phyloP scores from a whole-genome alignment of 2,113 vertebrate species.

The Gopherus flavomarginatus region DNA sequence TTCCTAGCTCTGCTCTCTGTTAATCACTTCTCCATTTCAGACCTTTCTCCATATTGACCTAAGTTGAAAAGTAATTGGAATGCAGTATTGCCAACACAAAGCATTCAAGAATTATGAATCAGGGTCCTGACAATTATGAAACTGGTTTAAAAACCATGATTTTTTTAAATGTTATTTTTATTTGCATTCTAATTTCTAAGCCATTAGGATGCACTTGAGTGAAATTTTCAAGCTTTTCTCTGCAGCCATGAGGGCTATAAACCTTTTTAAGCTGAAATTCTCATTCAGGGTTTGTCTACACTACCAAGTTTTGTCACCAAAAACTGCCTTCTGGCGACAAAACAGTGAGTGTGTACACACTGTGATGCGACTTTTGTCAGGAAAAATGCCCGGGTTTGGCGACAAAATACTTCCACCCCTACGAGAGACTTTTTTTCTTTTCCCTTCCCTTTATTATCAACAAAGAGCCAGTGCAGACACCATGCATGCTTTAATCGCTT shows the following conservation, averaged over 20 bases:
- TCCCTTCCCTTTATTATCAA: too few species aligned
- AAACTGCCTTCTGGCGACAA: too few species aligned
- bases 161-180: not conserved
- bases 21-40: not conserved
- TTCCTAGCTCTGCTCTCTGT: not conserved
- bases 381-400: too few species aligned
- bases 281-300: not conserved
- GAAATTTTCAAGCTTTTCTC: not conserved
- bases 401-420: too few species aligned
- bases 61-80: not conserved
- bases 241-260: not conserved
- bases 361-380: too few species aligned
- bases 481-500: too few species aligned
- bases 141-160: not conserved
- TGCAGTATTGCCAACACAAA: not conserved
- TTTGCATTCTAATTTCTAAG: not conserved
- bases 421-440: too few species aligned
- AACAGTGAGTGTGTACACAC: too few species aligned
- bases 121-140: not conserved
- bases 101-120: not conserved
- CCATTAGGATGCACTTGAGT: not conserved
- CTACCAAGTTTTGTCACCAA: too few species aligned
- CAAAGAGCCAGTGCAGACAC: too few species aligned
- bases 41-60: not conserved
- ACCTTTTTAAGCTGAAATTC: constrained; percentile 29